Percentiles rank a stretch among this genome's conserved stretches.
phyloP scores from a whole-genome alignment of 2,113 vertebrate species.

The Corvus hawaiiensis region DNA sequence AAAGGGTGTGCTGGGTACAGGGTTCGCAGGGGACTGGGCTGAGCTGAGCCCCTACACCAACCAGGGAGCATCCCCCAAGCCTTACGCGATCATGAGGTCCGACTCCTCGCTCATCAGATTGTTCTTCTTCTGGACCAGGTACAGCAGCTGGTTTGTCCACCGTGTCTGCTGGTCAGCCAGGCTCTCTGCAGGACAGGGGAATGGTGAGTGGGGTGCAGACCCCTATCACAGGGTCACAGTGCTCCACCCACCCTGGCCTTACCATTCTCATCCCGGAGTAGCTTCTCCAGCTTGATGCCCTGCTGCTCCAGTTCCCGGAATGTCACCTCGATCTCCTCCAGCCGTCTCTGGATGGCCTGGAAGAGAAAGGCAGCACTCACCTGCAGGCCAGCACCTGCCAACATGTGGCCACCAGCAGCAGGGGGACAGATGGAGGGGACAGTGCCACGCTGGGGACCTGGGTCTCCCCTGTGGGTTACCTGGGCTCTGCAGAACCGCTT shows the following conservation, averaged over 20 bases:
- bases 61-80: background rate
- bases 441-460: rapidly evolving
- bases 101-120: conserved; percentile 86
- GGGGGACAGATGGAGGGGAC: background rate
- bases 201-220: background rate
- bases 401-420: background rate
- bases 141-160: conserved; percentile 83
- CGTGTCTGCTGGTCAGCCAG: conserved; percentile 66
- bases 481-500: conserved; percentile 87
- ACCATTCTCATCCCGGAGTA: conserved; percentile 78
- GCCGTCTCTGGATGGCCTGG: conserved; percentile 87
- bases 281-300: conserved; percentile 80
- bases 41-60: background rate
- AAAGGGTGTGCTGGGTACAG: background rate
- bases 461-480: conserved; percentile 57
- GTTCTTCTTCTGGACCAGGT: conserved; percentile 89
- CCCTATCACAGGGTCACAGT: rapidly evolving
- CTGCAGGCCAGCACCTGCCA: background rate
- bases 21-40: rapidly evolving
- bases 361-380: background rate
- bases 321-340: conserved; percentile 88
- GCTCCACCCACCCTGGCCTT: background rate
- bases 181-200: background rate
- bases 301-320: conserved; percentile 86
- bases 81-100: conserved; percentile 92